Evolutionary conservation across 1,140 invertebrate species (phyloP).

Genomic region (Bathynomus jamesi): DNA sequence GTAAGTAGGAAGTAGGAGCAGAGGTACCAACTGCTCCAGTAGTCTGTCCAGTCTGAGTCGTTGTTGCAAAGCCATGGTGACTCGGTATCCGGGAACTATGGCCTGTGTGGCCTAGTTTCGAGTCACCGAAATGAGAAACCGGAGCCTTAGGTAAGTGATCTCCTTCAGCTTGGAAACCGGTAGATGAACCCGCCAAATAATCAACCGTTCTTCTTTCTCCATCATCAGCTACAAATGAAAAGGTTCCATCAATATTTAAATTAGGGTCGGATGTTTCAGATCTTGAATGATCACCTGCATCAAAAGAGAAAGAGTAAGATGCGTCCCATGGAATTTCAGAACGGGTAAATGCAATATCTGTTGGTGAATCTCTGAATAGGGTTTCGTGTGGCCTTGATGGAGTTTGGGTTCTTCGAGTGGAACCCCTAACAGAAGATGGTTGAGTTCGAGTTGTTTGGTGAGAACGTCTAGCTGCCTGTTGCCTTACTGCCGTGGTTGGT

Average conservation of each 20-base stretch:
- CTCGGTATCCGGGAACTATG: too few relatives aligned
- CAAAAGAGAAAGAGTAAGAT: slow-evolving; percentile 27
- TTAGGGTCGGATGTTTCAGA: slow-evolving; percentile 25
- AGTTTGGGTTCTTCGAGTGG: neutral
- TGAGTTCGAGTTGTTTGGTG: neutral
- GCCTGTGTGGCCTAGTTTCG: too few relatives aligned
- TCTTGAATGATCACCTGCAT: slow-evolving; percentile 36
- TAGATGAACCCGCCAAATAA: slow-evolving; percentile 23
- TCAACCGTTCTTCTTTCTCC: slow-evolving; percentile 17
- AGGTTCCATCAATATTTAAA: slow-evolving; percentile 23
- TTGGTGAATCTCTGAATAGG: too few relatives aligned
- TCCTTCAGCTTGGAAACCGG: slow-evolving; percentile 24
- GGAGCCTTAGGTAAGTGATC: slow-evolving; percentile 21
- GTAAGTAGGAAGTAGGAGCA: too few relatives aligned
- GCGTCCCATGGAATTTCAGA: too few relatives aligned
- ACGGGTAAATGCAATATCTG: too few relatives aligned
- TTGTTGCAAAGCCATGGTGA: too few relatives aligned
- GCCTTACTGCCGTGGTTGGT: neutral
- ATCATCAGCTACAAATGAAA: slow-evolving; percentile 30
- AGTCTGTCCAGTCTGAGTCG: too few relatives aligned
- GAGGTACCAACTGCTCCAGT: too few relatives aligned
- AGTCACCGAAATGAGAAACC: too few relatives aligned
- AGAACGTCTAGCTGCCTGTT: neutral
- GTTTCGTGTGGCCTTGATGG: neutral
- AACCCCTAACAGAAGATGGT: neutral